Evolutionary conservation across 2,113 vertebrate genomes (phyloP).

Genomic region (Diphyllodes magnificus): DNA sequence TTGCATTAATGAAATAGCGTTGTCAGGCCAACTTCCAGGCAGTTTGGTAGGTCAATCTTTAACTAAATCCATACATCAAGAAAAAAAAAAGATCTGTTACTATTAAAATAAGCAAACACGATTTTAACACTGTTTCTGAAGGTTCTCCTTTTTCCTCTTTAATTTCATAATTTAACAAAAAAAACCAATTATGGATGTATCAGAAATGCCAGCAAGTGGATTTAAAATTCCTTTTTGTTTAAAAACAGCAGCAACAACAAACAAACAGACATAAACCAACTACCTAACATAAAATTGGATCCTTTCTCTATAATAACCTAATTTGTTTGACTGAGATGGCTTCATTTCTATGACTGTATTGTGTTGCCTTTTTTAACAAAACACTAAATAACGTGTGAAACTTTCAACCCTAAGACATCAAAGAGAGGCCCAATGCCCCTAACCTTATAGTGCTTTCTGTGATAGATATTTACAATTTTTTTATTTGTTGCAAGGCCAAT

Average conservation of each 20-base stretch:
- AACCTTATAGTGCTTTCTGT: slow-evolving; percentile 83
- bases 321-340: slow-evolving; percentile 77
- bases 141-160: slow-evolving; percentile 66
- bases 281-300: slow-evolving; percentile 73
- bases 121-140: slow-evolving; percentile 57
- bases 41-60: slow-evolving; percentile 47
- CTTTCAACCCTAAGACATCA: slow-evolving; percentile 72
- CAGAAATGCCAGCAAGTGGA: slow-evolving; percentile 69
- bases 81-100: neutral
- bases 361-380: slow-evolving; percentile 79
- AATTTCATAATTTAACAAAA: slow-evolving; percentile 49
- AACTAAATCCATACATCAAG: slow-evolving; percentile 56
- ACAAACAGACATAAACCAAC: slow-evolving; percentile 50
- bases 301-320: slow-evolving; percentile 70
- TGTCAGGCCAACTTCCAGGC: slow-evolving; percentile 45
- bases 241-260: slow-evolving; percentile 47
- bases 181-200: slow-evolving; percentile 42
- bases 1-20: slow-evolving; percentile 26
- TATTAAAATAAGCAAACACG: slow-evolving; percentile 32
- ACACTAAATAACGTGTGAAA: slow-evolving; percentile 74
- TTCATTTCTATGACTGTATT: slow-evolving; percentile 81
- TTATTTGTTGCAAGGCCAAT: slow-evolving; percentile 85
- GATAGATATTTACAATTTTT: slow-evolving; percentile 79
- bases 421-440: slow-evolving; percentile 70
- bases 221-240: slow-evolving; percentile 60